Percentiles rank a stretch among this genome's conserved stretches.
These are phyloP conservation scores for Tipula confusa DNA, from an alignment of 2,888 invertebrate species.

Conservation along the genomic window DNA sequence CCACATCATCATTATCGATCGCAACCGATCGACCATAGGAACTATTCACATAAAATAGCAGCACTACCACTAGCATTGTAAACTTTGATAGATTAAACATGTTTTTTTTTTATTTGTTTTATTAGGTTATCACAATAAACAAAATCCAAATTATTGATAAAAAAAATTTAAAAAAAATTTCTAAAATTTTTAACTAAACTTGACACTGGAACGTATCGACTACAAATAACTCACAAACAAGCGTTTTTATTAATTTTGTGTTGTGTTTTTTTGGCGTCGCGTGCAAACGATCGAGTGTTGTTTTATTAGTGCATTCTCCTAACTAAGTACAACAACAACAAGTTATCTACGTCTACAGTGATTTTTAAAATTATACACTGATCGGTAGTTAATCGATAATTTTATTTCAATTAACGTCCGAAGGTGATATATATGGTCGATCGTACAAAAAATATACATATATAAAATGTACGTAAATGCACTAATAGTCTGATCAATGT, in stretches of 20 bases:
- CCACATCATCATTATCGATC: conserved; percentile 53
- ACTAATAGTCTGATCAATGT: neutral
- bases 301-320: neutral
- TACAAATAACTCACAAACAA: neutral
- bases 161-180: neutral
- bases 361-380: neutral
- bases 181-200: too few species aligned
- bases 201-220: conserved; percentile 7
- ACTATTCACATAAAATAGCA: neutral
- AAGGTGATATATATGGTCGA: too few species aligned
- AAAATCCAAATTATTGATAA: neutral
- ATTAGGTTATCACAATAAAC: neutral
- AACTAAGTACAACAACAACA: too few species aligned
- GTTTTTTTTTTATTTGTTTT: neutral
- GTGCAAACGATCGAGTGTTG: neutral
- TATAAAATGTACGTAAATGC: neutral
- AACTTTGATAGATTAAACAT: neutral
- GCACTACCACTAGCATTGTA: neutral
- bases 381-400: too few species aligned
- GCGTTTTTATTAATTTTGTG: conserved; percentile 12
- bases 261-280: neutral
- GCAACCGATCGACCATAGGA: conserved; percentile 40
- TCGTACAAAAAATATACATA: too few species aligned
- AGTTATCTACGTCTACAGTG: neutral
- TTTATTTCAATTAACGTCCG: too few species aligned